Base-by-base conservation (phyloP, 2,797 vertebrate genomes). In the Eleutherodactylus coqui region DNA sequence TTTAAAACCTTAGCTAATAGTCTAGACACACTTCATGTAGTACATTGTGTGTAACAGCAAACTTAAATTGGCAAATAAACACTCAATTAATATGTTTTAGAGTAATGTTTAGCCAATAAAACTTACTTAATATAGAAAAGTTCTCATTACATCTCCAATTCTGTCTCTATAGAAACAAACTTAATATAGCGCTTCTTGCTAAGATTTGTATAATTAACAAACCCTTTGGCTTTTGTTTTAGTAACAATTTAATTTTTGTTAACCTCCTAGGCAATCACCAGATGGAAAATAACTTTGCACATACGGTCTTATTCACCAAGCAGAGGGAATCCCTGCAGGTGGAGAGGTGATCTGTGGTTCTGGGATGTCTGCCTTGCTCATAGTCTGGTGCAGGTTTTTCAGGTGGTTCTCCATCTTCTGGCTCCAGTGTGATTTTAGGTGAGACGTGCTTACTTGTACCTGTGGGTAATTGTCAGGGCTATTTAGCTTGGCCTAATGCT, bases 101-200 rank as follows among this genome's bases (percentile, higher is more conserved):
- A 49, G 49, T 32, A 70, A 53, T 70, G 45, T 70, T 51, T 82
- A 24, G 47, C 11, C 41, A 70, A 70, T 53, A 82, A n/a, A 49
- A 36, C 19, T 67, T 29, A 24, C 16, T 34, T 11, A 80, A 17
- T 19, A 80, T 19, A 2, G n/a, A 47, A 49, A 38, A 69, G 24
- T 53, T 34, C 11, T 36, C 17, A 53, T 76, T 7, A 51, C n/a
- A 77, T 21, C 41, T 5, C 16, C 32, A 55, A 24, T 77, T 55
- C 21, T 19, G 51, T 53, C 24, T 34, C 45, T 36, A 51, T 32
- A 36, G 49, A 55, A 77, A 49, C 43, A 27, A n/a, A 32, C 17
- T 7, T 55, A 72, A 13, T 58, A 36, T 77, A 36, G 32, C 38
- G 73, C 14, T 43, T 75, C 21, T 51, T 6, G 8, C 27, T 29